phyloP scores from a whole-genome alignment of 2,888 invertebrate species.

The Kryphioiulus occultus region DNA sequence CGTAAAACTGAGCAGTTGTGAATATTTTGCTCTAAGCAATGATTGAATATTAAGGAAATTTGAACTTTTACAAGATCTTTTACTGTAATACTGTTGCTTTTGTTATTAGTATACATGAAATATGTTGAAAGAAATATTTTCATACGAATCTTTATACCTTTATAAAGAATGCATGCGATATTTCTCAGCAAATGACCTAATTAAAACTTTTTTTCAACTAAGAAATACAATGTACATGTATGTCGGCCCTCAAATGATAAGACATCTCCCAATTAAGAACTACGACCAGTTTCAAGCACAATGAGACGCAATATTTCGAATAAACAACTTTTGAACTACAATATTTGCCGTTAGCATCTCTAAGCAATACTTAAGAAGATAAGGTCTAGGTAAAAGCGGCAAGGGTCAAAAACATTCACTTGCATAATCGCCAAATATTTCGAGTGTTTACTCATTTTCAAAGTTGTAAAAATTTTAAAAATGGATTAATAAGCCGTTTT shows the following conservation, averaged over 20 bases:
- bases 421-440: background rate
- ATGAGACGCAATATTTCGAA: background rate
- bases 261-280: constrained; percentile 4
- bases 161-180: background rate
- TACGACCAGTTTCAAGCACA: constrained; percentile 24
- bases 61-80: too few relatives aligned
- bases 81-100: too few relatives aligned
- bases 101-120: background rate
- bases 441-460: background rate
- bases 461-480: background rate
- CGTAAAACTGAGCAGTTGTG: too few relatives aligned
- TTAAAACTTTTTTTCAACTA: background rate
- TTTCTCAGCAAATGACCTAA: constrained; percentile 15
- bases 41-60: too few relatives aligned
- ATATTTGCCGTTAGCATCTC: background rate
- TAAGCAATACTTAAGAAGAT: background rate
- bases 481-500: background rate
- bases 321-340: background rate
- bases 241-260: constrained; percentile 30
- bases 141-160: background rate
- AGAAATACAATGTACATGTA: background rate
- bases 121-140: background rate
- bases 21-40: too few relatives aligned
- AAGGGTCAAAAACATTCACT: background rate
- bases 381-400: background rate